Conservation (phyloP, 2,113 vertebrate genomes). For the Synodontis membranacea region DNA sequence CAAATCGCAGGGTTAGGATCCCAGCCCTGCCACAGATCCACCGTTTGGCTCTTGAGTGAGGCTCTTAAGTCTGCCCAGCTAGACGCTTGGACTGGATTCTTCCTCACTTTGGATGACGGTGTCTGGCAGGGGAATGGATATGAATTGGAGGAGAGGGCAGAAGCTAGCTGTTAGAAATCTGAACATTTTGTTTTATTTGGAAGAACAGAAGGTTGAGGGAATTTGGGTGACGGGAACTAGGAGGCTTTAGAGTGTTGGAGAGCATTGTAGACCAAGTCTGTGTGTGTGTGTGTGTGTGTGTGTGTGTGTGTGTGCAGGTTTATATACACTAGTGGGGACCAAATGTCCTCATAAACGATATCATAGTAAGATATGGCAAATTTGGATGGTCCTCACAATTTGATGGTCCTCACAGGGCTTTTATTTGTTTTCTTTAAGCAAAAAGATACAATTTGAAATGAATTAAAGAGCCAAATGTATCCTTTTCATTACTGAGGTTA, state of each 20-base stretch:
- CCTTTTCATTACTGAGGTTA: too few species aligned
- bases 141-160: neutral
- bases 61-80: neutral
- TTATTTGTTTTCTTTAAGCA: too few species aligned
- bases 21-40: neutral
- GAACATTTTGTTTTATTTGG: constrained; percentile 15
- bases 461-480: too few species aligned
- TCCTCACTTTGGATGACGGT: neutral
- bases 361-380: too few species aligned
- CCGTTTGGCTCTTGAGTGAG: neutral
- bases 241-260: neutral
- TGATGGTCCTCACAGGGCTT: too few species aligned
- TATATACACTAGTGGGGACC: too few species aligned
- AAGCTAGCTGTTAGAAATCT: neutral
- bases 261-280: neutral
- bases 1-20: neutral
- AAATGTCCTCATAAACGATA: too few species aligned
- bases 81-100: neutral
- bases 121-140: neutral
- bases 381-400: too few species aligned
- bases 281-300: neutral
- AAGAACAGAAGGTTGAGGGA: constrained; percentile 17
- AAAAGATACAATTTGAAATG: too few species aligned
- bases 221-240: neutral
- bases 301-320: constrained; percentile 15